phyloP scores from a whole-genome alignment of 2,113 vertebrate genomes.

The Pomatorhinus ruficollis region DNA sequence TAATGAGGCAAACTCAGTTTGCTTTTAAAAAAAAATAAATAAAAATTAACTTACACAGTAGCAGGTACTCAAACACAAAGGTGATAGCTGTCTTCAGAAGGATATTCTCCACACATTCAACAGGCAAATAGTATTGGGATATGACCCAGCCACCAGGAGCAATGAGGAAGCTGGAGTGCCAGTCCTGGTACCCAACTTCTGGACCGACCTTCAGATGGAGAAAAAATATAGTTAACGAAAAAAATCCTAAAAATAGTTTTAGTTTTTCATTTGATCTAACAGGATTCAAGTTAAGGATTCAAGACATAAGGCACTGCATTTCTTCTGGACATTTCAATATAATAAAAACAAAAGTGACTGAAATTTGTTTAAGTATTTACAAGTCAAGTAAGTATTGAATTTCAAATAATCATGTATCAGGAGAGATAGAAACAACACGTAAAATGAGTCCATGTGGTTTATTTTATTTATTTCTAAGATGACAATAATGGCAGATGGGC shows the following conservation, averaged over 20 bases:
- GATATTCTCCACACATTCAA: neutral
- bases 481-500: neutral
- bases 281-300: neutral
- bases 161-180: neutral
- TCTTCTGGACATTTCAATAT: neutral
- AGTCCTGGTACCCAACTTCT: neutral
- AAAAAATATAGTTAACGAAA: neutral
- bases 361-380: neutral
- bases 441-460: neutral
- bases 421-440: neutral
- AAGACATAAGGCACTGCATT: neutral
- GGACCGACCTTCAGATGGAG: neutral
- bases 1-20: neutral
- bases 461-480: neutral
- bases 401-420: neutral
- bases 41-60: neutral
- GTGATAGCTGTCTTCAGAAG: neutral
- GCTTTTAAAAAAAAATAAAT: neutral
- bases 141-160: neutral
- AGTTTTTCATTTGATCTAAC: neutral
- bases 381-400: neutral
- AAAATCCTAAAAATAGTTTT: neutral
- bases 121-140: accelerated
- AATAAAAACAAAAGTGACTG: neutral
- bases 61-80: neutral